Evolutionary conservation across 2,113 vertebrate species (phyloP).

Genomic region (Acrocephalus kingi): DNA sequence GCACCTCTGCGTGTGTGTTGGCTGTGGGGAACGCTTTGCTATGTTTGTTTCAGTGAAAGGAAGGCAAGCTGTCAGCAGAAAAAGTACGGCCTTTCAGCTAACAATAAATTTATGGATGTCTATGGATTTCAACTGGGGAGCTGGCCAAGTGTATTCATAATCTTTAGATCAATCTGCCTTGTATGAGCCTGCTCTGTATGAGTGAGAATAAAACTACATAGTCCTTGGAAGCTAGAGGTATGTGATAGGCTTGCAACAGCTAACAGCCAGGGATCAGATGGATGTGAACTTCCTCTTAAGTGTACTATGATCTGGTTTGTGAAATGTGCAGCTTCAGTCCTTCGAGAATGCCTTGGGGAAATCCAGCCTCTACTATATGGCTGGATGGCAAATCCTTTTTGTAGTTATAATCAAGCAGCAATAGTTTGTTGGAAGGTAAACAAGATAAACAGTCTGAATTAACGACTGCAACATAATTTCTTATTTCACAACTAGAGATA

Average conservation of each 20-base stretch:
- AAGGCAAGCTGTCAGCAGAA: background rate
- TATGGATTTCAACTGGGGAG: background rate
- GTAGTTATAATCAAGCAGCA: constrained; percentile 58
- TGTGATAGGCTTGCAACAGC: background rate
- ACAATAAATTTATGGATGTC: background rate
- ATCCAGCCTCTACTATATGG: constrained; percentile 40
- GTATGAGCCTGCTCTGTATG: background rate
- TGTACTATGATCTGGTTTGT: constrained; percentile 25
- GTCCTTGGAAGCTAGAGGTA: background rate
- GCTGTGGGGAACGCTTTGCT: background rate
- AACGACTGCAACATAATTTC: background rate
- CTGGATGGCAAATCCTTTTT: constrained; percentile 59
- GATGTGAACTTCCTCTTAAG: background rate
- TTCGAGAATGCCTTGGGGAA: constrained; percentile 49
- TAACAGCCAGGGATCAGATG: background rate
- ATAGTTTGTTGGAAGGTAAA: constrained; percentile 66
- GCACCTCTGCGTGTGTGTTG: accelerated
- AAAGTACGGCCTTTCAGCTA: background rate
- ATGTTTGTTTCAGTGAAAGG: background rate
- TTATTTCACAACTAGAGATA: background rate
- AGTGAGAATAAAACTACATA: background rate
- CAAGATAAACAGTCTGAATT: constrained; percentile 48
- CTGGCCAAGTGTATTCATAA: background rate
- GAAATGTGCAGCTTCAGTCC: constrained; percentile 32
- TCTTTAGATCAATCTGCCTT: background rate